phyloP scores from a whole-genome alignment of 2,113 vertebrate species.

The Gopherus evgoodei region DNA sequence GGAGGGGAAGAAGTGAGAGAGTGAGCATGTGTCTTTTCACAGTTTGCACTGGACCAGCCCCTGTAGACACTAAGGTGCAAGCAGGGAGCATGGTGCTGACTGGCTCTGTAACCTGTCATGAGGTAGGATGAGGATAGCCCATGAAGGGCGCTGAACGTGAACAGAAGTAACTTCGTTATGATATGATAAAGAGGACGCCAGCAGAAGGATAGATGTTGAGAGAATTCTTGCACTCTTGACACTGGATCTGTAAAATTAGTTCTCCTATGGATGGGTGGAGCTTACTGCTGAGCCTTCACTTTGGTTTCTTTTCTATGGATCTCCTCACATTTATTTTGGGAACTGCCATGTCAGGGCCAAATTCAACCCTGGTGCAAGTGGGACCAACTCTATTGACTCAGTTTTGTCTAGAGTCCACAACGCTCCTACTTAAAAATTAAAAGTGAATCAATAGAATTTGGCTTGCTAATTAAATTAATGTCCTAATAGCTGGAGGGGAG shows the following conservation, averaged over 20 bases:
- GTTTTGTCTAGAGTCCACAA: background rate
- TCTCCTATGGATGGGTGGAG: background rate
- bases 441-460: background rate
- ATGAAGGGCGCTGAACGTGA: background rate
- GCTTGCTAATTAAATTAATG: background rate
- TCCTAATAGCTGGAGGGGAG: background rate
- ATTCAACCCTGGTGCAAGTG: background rate
- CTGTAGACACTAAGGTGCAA: background rate
- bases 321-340: background rate
- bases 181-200: background rate
- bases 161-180: background rate
- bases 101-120: background rate
- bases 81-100: rapidly evolving
- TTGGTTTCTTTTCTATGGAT: background rate
- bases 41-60: background rate
- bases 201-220: background rate
- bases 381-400: background rate
- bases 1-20: too few relatives aligned
- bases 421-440: background rate
- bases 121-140: background rate
- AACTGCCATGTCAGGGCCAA: background rate
- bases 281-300: background rate
- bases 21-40: too few relatives aligned
- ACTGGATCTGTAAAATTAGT: background rate
- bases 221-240: background rate